Percentiles rank a stretch among this genome's conserved stretches.
Conservation (phyloP, 2,113 vertebrate genomes). For the Saguinus imperator region DNA sequence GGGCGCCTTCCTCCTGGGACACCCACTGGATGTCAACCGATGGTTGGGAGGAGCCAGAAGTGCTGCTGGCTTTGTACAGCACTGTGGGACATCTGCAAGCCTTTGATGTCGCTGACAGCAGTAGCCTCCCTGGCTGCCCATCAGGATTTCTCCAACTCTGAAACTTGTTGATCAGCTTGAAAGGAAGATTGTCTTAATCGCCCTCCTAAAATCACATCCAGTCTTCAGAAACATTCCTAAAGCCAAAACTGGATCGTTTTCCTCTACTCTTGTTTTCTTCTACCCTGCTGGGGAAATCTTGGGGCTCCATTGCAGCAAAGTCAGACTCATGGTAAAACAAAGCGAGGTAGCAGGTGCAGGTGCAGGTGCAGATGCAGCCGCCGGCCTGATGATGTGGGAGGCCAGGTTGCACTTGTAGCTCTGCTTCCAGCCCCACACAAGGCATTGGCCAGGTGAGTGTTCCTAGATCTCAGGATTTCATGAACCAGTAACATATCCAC, state of each 20-base stretch:
- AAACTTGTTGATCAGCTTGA: background rate
- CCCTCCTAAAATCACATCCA: background rate
- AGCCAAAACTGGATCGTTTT: too few species aligned
- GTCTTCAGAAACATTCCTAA: background rate
- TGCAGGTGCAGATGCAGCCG: background rate
- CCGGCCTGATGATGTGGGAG: background rate
- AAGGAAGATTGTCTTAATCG: background rate
- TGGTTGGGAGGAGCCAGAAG: background rate
- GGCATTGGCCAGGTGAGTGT: background rate
- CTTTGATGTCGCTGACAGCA: background rate
- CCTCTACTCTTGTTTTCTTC: background rate
- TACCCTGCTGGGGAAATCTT: background rate
- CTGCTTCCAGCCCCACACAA: background rate
- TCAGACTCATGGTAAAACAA: background rate
- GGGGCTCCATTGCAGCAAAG: fast-evolving
- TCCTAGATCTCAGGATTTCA: background rate
- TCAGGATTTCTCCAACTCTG: background rate
- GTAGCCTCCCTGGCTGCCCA: fast-evolving
- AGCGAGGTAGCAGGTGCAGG: too few species aligned
- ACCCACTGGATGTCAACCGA: background rate
- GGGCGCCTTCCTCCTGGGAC: background rate
- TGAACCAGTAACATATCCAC: background rate
- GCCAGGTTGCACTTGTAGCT: background rate
- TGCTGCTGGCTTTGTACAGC: background rate
- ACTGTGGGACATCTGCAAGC: background rate